Evolutionary conservation across 2,113 vertebrate genomes (phyloP), one percentile per base, ranked within the genome.

Genomic region (Coptodon rendalli): DNA sequence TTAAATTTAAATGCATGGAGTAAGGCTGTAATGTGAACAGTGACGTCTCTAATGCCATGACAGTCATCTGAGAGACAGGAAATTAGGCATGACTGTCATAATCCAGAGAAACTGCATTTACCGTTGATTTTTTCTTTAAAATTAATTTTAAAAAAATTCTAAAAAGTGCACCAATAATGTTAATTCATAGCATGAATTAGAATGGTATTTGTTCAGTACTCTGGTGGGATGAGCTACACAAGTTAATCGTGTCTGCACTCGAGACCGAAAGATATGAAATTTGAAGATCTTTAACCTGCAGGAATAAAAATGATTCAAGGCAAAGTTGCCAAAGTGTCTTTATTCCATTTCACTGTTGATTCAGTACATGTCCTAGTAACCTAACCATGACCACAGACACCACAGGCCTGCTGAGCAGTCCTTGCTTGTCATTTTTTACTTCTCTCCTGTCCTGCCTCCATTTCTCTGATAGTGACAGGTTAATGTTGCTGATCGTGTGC

Each of bases 1-100:
- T 76, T 50, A 1, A 76, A 50, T 50, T 50, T 48, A 45, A 76
- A 50, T 76, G 43, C 13, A 29, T 31, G 14, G 24, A 45, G 14
- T 29, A 16, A 14, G 68, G 40, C 12, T 73, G 40, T 73, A 48
- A 73, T 48, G 40, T 6, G 9, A 76, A 27, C 22, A 48, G 16
- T 36, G 31, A 36, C 6, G 1, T 66, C 61, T 12, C 57, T 43
- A 27, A 43, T 0, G 2, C 38, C 38, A 43, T 43, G 22, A 24
- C 43, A 71, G 36, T 24, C n/a, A 71, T 43, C 38, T 71, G 5
- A 71, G 66, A 38, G 66, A 24, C n/a, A 43, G 31, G 19, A 22
- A 68, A 22, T 40, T 4, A 22, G 3, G 19, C 34, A 14, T 22
- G 17, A n/a, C 6, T 2, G 3, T 40, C 63, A 22, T 8, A 22